Evolutionary conservation across 23 tunicate species (phyloP), one percentile per base, ranked within the genome.

Genomic region (Oikopleura dioica): DNA sequence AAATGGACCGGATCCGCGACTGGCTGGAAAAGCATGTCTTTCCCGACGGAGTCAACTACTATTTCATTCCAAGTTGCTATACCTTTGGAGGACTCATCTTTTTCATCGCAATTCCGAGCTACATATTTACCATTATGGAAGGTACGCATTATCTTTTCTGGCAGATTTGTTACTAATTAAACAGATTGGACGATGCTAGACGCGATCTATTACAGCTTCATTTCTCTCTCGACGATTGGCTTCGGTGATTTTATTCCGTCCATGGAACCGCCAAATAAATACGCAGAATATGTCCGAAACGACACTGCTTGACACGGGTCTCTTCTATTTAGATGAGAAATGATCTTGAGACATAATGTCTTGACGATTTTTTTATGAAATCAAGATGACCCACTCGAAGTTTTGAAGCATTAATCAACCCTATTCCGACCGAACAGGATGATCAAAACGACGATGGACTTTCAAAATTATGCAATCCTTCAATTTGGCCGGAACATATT

Each of bases 231-330:
- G 33, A 63, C 72, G 72, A 63, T 63, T 28, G 72, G 72, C 26
- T 63, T 63, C 33, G 72, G 72, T 24, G 72, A 63, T 63, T 63
- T 63, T 28, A 63, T 63, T 63, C 72, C 72, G 32, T 12, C 30
- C 72, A 63, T 63, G 72, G 72, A 63, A 31, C 72, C 72, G 32
- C 72, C 72, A 2, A 31, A 21, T 24, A 24, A 31, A 21, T 63
- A 63, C 33, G 72, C 72, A 24, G 26, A 23, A 2, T 63, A 63
- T 28, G 72, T 63, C 32, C 29, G 72, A 28, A 63, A 63, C 26
- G 72, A 63, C 33, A 63, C 72, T 16, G 72, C 72, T 23, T 63
- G n/a, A n/a, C n/a, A n/a, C n/a, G n/a, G n/a, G n/a, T n/a, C n/a
- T n/a, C n/a, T n/a, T n/a, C n/a, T n/a, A n/a, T n/a, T n/a, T n/a